Evolutionary conservation across 1,140 invertebrate species (phyloP), one percentile per base, ranked within the genome.

Genomic region (Diachasma alloeum): DNA sequence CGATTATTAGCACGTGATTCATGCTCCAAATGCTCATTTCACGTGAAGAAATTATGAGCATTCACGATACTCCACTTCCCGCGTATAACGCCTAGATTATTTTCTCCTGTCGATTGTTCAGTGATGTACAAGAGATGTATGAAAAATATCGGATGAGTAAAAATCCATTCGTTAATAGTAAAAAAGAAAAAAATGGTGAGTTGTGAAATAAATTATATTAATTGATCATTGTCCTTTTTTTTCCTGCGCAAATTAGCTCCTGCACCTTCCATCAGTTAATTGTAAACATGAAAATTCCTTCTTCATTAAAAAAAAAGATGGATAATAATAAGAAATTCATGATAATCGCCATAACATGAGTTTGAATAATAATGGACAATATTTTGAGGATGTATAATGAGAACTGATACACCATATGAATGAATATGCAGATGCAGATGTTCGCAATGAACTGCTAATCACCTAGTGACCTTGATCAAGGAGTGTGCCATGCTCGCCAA

Each of bases 1-100:
- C 79, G 82, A 80, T 86, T 84, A 86, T 87, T 87, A 87, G 78
- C 81, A 79, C 78, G 66, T 83, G 75, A 85, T 87, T 81, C 36
- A 75, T 83, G 85, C 83, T 87, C 86, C 86, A 85, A 84, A 87
- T 87, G 83, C 80, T 77, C 77, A 71, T 75, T 68, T 72, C 46
- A 80, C 59, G 59, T 63, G 24, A 63, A 63, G 13, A 63, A 63
- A 26, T 63, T 63, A 63, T 63, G 24, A n/a, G 26, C 4, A 5
- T 19, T n/a, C n/a, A 26, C 59, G 59, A 63, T 63, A 63, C 24
- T 63, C 59, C 13, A 26, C 59, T 26, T 63, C 59, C 11, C 19
- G 59, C 19, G 59, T 26, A 63, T 10, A 63, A 31, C 19, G 22
- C 0, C 59, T 11, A 63, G 19, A 63, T 63, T 63, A 53, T 42